Evolutionary conservation across 2,888 invertebrate species (phyloP).

Genomic region (Drosophila merina): DNA sequence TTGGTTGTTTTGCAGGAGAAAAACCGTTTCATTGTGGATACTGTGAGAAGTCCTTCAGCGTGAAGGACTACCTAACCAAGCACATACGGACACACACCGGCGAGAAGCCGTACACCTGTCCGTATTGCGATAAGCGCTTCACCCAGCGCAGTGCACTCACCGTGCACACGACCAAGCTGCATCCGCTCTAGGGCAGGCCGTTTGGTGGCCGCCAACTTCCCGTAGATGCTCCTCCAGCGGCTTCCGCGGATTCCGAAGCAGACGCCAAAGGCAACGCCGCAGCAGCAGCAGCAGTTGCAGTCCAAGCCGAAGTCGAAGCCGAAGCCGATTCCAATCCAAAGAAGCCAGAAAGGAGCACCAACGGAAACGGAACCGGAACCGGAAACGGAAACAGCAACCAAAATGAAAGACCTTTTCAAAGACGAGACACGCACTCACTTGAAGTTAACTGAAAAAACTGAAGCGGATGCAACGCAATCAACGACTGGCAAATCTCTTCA

Average conservation of each 20-base stretch:
- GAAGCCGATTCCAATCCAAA: slow-evolving; percentile 55
- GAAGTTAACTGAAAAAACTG: slow-evolving; percentile 13
- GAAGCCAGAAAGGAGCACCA: slow-evolving; percentile 34
- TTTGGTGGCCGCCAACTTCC: slow-evolving; percentile 66
- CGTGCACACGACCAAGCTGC: slow-evolving; percentile 83
- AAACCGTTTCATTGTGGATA: slow-evolving; percentile 82
- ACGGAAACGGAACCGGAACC: slow-evolving; percentile 13
- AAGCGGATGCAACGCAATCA: slow-evolving; percentile 56
- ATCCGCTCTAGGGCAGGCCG: slow-evolving; percentile 82
- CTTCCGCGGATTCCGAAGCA: neutral
- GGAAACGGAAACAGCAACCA: slow-evolving; percentile 32
- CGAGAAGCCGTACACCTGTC: slow-evolving; percentile 83
- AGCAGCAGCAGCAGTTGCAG: neutral
- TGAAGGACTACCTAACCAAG: slow-evolving; percentile 83
- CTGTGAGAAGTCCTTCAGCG: slow-evolving; percentile 83
- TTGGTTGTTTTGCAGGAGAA: slow-evolving; percentile 74
- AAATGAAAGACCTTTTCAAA: slow-evolving; percentile 76
- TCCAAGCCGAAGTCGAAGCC: neutral
- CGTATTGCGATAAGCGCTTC: slow-evolving; percentile 83
- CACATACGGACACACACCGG: slow-evolving; percentile 84
- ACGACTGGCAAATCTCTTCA: slow-evolving; percentile 73
- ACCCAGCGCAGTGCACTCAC: slow-evolving; percentile 83
- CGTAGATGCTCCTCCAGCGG: slow-evolving; percentile 32
- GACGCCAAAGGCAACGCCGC: slow-evolving; percentile 1
- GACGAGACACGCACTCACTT: slow-evolving; percentile 54